Conservation (phyloP, 1,140 invertebrate species). For the Aleiodes sp. region DNA sequence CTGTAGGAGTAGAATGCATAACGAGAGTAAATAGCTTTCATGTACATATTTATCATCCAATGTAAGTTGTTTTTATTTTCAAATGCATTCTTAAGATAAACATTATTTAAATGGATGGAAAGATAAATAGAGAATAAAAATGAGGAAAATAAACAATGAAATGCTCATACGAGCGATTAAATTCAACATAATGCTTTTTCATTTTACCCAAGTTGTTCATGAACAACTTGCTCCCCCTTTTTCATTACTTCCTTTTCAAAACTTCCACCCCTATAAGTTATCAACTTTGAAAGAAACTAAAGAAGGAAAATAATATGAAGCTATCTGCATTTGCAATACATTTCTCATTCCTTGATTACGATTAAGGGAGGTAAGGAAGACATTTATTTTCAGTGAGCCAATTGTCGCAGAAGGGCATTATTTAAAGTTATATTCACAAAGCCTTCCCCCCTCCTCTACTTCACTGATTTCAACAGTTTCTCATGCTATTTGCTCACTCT, state of each 20-base stretch:
- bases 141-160: background rate
- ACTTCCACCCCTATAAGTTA: background rate
- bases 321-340: background rate
- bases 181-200: background rate
- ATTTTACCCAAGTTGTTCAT: background rate
- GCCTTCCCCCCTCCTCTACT: constrained; percentile 19
- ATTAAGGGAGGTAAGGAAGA: background rate
- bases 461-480: background rate
- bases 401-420: constrained; percentile 46
- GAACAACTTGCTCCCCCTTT: background rate
- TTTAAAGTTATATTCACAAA: constrained; percentile 51
- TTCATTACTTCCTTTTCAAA: background rate
- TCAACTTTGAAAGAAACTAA: background rate
- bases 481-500: background rate
- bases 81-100: background rate
- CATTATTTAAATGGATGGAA: background rate
- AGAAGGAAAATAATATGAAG: background rate
- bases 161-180: constrained; percentile 12
- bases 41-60: background rate
- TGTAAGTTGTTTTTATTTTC: background rate
- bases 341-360: background rate
- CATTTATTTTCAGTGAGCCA: constrained; percentile 49
- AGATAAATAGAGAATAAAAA: background rate
- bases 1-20: background rate
- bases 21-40: background rate